These are phyloP conservation scores for Oryctolagus cuniculus DNA, from an alignment of 2,113 vertebrate genomes.

Conservation along the genomic window mOryCun1.1 NC_091451.1:10769501-10770000, in stretches of 20 bases:
- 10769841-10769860: conserved; percentile 21
- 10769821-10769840: neutral
- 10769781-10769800: neutral
- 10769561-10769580: too few species aligned
- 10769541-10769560: too few species aligned
- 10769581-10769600: too few species aligned
- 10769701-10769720: too few species aligned
- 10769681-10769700: too few species aligned
- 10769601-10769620: too few species aligned
- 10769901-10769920: neutral
- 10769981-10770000: neutral
- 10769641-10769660: too few species aligned
- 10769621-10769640: too few species aligned
- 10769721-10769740: too few species aligned
- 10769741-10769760: neutral
- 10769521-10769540: too few species aligned
- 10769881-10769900: neutral
- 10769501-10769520: too few species aligned
- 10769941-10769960: neutral
- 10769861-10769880: neutral
- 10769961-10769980: neutral
- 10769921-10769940: neutral
- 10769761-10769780: conserved; percentile 4
- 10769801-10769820: neutral
- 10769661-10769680: too few species aligned